phyloP scores from a whole-genome alignment of 2,797 vertebrate species.

The Fistularia commersonii region DNA sequence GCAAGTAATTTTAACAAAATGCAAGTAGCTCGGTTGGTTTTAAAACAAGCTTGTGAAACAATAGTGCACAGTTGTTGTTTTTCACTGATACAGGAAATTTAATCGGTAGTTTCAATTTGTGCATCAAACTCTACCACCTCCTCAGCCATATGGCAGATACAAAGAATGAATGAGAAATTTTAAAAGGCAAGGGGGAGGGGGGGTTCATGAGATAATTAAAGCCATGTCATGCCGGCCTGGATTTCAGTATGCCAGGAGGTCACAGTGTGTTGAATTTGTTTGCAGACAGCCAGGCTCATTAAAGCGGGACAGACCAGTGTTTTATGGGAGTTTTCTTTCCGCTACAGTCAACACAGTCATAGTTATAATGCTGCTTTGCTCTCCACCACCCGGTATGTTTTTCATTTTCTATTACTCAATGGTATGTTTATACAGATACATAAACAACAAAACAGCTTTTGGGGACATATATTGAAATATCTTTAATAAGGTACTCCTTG shows the following conservation, averaged over 20 bases:
- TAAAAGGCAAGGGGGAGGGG: background rate
- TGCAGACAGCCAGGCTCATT: constrained; percentile 53
- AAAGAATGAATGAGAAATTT: constrained; percentile 5
- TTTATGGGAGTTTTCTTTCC: background rate
- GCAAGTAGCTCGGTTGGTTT: no score
- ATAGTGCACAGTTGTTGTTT: no score
- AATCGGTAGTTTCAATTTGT: no score
- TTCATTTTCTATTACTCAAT: constrained; percentile 5
- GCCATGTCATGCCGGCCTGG: constrained; percentile 35
- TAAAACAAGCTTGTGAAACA: no score
- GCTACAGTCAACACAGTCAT: constrained; percentile 15
- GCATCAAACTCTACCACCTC: constrained; percentile 10
- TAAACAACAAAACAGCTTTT: no score
- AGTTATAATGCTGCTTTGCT: constrained; percentile 4
- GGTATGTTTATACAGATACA: background rate
- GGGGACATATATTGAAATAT: no score
- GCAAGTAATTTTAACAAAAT: no score
- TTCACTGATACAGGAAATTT: no score
- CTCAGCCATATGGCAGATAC: constrained; percentile 17
- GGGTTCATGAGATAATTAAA: constrained; percentile 52
- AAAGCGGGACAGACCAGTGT: constrained; percentile 31
- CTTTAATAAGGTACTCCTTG: no score
- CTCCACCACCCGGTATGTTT: background rate
- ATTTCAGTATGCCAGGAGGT: constrained; percentile 63
- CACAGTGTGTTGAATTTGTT: constrained; percentile 53